phyloP scores from a whole-genome alignment of 2,888 invertebrate genomes.

The Tinea trinotella region DNA sequence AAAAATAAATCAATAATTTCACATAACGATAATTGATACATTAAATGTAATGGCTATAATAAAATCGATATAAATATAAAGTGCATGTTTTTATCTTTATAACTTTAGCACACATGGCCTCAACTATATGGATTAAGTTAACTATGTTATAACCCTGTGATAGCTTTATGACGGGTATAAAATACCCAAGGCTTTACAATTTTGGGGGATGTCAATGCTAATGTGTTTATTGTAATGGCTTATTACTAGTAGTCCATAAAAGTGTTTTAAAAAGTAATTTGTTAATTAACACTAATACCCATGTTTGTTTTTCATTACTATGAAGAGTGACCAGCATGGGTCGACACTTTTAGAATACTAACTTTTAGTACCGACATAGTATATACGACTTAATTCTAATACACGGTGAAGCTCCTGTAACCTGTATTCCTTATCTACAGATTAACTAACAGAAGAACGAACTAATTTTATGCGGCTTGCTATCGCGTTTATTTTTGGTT shows the following conservation, averaged over 20 bases:
- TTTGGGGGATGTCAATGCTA: constrained; percentile 5
- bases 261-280: neutral
- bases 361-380: too few species aligned
- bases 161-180: constrained; percentile 46
- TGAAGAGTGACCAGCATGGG: too few species aligned
- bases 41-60: neutral
- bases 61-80: constrained; percentile 1
- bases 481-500: too few species aligned
- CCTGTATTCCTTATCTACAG: too few species aligned
- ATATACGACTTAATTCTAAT: too few species aligned
- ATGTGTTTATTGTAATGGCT: neutral
- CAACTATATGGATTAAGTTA: constrained; percentile 36
- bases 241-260: neutral
- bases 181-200: constrained; percentile 24
- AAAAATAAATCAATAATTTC: neutral
- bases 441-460: too few species aligned
- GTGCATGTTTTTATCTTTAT: constrained; percentile 33
- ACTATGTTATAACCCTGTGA: constrained; percentile 40
- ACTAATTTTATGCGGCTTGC: too few species aligned
- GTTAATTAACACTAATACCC: too few species aligned
- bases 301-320: too few species aligned
- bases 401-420: too few species aligned
- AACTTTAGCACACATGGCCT: constrained; percentile 32
- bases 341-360: too few species aligned
- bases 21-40: neutral